Evolutionary conservation across 2,797 vertebrate species (phyloP).

Genomic region (Cercopithecus neglectus): DNA sequence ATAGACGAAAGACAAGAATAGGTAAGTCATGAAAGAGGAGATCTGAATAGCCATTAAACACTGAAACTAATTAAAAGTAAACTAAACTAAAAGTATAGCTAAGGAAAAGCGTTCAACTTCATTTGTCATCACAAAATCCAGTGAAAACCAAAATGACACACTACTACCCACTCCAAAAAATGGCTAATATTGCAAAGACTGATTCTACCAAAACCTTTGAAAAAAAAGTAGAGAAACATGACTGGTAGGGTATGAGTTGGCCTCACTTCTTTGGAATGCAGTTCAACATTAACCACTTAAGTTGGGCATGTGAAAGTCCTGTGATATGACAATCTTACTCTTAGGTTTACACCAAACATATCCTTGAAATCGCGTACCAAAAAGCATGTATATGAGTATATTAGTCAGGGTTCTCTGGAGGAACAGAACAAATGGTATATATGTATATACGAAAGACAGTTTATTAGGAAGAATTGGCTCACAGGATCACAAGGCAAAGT

Average conservation of each 20-base stretch:
- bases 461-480: neutral
- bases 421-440: neutral
- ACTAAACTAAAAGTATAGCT: neutral
- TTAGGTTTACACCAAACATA: accelerated
- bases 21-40: neutral
- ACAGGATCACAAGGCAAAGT: neutral
- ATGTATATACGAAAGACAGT: neutral
- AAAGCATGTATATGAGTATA: neutral
- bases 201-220: no score
- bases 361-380: neutral
- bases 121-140: neutral
- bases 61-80: neutral
- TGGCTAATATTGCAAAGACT: neutral
- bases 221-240: neutral
- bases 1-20: neutral
- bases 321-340: accelerated
- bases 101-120: neutral
- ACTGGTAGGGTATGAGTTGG: accelerated
- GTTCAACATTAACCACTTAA: neutral
- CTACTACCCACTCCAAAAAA: accelerated
- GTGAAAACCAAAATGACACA: neutral
- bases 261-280: neutral
- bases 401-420: neutral
- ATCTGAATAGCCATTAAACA: neutral
- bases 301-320: no score